Percentiles rank a stretch among this genome's conserved stretches.
Evolutionary conservation across 1,140 invertebrate genomes (phyloP).

Genomic region (Lasioglossum albipes): DNA sequence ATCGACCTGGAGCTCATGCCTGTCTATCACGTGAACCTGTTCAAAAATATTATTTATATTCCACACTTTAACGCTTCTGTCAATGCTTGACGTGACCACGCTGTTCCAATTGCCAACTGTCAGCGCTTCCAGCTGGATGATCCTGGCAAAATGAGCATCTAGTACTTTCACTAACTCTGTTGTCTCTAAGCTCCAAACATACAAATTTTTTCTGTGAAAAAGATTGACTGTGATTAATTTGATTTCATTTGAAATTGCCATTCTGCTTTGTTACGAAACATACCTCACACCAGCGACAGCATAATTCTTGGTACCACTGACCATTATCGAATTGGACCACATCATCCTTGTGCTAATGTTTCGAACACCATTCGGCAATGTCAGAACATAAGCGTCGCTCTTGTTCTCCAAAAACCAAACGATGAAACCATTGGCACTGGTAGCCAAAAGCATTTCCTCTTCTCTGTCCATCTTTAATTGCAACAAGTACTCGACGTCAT

Average conservation of each 20-base stretch:
- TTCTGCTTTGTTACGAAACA: neutral
- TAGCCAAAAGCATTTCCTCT: slow-evolving; percentile 90
- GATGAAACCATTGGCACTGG: slow-evolving; percentile 90
- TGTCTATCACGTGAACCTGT: slow-evolving; percentile 96
- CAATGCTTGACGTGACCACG: slow-evolving; percentile 97
- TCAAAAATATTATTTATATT: slow-evolving; percentile 99
- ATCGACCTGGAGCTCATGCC: slow-evolving; percentile 97
- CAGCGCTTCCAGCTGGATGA: slow-evolving; percentile 93
- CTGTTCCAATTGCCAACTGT: slow-evolving; percentile 95
- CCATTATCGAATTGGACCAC: slow-evolving; percentile 93
- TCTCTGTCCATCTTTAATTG: slow-evolving; percentile 91
- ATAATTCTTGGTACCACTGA: slow-evolving; percentile 94
- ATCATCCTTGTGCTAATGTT: slow-evolving; percentile 96
- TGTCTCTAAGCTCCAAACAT: slow-evolving; percentile 93
- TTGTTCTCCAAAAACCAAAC: slow-evolving; percentile 85
- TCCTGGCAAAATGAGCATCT: slow-evolving; percentile 98
- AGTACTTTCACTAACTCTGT: slow-evolving; percentile 92
- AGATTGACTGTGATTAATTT: neutral
- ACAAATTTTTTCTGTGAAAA: slow-evolving; percentile 91
- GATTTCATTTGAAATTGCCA: neutral
- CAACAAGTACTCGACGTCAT: slow-evolving; percentile 87
- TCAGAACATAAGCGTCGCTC: slow-evolving; percentile 84
- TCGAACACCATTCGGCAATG: slow-evolving; percentile 92
- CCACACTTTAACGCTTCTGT: slow-evolving; percentile 99
- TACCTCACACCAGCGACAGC: slow-evolving; percentile 95